Conservation (phyloP, 2,888 invertebrate species). For the Tanypteryx hageni region DNA sequence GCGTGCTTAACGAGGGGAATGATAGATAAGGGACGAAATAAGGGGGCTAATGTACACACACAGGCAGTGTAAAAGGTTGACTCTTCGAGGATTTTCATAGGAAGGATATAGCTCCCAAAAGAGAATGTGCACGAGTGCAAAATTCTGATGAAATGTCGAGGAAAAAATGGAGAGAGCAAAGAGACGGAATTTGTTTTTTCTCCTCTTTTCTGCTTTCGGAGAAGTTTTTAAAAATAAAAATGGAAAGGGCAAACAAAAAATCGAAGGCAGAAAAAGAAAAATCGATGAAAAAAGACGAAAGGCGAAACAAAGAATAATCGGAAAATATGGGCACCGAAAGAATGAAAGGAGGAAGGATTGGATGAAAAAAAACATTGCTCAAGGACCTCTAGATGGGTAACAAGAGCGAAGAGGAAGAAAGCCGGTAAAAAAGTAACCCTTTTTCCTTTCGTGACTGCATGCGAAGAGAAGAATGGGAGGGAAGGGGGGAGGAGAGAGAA, state of each 20-base stretch:
- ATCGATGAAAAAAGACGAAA: not conserved
- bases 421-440: not conserved
- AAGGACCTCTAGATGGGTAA: slow-evolving; percentile 16
- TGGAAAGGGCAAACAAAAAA: not conserved
- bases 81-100: not conserved
- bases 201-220: not conserved
- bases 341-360: not conserved
- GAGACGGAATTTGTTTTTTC: not conserved
- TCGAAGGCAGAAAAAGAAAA: not conserved
- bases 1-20: not conserved
- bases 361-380: not conserved
- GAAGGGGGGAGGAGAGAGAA: not conserved
- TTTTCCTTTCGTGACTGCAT: not conserved
- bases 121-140: not conserved
- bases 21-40: not conserved
- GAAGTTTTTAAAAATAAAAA: not conserved
- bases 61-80: not conserved
- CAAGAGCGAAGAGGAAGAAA: not conserved
- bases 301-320: slow-evolving; percentile 12
- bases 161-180: not conserved
- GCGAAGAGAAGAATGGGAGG: not conserved
- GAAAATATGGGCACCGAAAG: not conserved
- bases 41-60: not conserved
- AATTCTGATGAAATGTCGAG: not conserved
- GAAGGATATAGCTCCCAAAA: not conserved